Evolutionary conservation across 2,797 vertebrate species (phyloP), one percentile per base, ranked within the genome.

Genomic region (Hirundo rustica): DNA sequence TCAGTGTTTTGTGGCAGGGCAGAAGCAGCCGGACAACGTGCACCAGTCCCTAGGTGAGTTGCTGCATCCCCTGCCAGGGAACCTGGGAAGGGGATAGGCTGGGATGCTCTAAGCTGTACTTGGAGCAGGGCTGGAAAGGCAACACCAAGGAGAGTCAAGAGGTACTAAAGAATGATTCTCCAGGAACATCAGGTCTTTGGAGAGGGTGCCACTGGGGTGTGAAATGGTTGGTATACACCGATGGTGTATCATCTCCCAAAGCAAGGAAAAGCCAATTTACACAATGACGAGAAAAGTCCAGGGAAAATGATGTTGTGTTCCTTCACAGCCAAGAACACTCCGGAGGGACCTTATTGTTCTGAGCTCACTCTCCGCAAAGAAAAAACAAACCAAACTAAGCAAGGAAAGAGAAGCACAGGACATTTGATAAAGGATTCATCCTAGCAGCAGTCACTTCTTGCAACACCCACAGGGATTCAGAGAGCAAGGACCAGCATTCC

Each of bases 21-120:
- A 44, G 60, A 8, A 51, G 71, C 61, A 50, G 66, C 17, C 0
- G 0, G 5, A 26, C n/a, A 29, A 42, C 11, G 0, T 1, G 15
- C 6, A 13, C 18, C 1, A 3, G 44, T 32, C 82, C 50, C 34
- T 8, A 5, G 54, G 29, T 17, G 6, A 15, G n/a, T 1, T 20
- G 29, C 48, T 17, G n/a, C 16, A 2, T n/a, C 34, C 36, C 79
- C 45, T 36, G 67, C 36, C 64, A 10, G n/a, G 16, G 22, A 14
- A 6, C 7, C 32, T 2, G 5, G 30, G 36, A 22, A 29, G 60
- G 42, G 45, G 23, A 53, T 58, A 76, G 54, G 23, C 62, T 51
- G 90, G 36, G 8, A n/a, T 47, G 17, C 38, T 27, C 51, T 20
- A 5, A 51, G 19, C 51, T 36, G 21, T 20, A 10, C 23, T 27